Base-by-base conservation (phyloP, 2,888 invertebrate genomes). In the Apotomis capreana region DNA sequence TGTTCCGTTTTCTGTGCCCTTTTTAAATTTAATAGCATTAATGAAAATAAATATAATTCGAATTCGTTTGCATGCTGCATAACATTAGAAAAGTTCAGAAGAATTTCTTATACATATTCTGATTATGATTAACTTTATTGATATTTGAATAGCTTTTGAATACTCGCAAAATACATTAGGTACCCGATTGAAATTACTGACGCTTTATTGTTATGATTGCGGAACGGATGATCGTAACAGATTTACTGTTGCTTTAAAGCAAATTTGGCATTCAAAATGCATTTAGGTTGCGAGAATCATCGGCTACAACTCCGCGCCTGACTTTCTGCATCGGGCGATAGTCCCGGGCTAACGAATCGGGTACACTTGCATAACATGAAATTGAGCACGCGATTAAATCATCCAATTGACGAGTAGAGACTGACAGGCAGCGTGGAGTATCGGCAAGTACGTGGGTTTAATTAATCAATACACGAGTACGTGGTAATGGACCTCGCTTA, bases 391-490 rank as follows among this genome's bases (percentile, higher is more conserved):
- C 63, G 63, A 68, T 68, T 72, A 36, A 72, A 68, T 72, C 68
- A 59, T 68, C 58, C 72, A 54, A 68, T 71, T 71, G 71, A 71
- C 57, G 67, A 71, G 57, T 62, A 69, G 69, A 62, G 63, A 10
- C 26, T 62, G 71, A 58, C 63, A 68, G 52, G 52, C 62, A 63
- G 72, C 54, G 63, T 63, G 58, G 26, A 68, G 72, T 58, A 68
- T 63, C 54, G 40, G 37, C 49, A 13, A 51, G 73, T 54, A 62
- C 51, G 62, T 9, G 58, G 52, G 51, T 52, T 73, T 73, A 73
- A 73, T 73, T 73, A 73, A 73, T 73, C 69, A 64, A 65, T 69
- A 69, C 69, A 73, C 60, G 60, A 60, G 61, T 58, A 72, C 68
- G 54, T 49, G 54, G 68, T 58, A 40, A 49, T 67, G 58, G 58